Evolutionary conservation across 2,797 vertebrate species (phyloP), one percentile per base, ranked within the genome.

Genomic region (Alectoris magna): DNA sequence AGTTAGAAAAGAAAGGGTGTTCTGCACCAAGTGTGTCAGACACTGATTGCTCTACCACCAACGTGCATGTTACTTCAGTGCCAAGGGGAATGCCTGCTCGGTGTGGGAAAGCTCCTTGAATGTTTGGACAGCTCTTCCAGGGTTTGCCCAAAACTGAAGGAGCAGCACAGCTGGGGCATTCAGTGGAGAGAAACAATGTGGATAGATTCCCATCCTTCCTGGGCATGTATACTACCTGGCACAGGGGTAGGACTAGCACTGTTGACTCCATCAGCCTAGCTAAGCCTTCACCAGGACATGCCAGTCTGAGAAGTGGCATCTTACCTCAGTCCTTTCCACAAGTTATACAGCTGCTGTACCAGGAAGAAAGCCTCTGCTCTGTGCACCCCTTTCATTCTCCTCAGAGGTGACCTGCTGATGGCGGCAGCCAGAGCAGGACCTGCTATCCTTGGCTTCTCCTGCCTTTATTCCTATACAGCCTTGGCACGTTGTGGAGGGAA

Each of bases 401-500:
- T 38, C 12, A 11, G 36, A 66, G 60, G 12, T 68, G 44, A 74
- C 49, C 55, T 71, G 63, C 62, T 87, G 84, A 17, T 84, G 60
- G 43, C 75, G 74, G 55, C 48, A 74, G 15, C 44, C 62, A 24
- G 10, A 13, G 22, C 11, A 80, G 11, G 15, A 60, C 34, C 2
- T 12, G 23, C 9, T 60, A 1, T 27, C 34, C 82, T 55, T 80
- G 75, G 16, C 38, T 79, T 91, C 38, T 80, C 7, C 59, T 72
- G 43, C 51, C 39, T 94, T 94, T 72, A 59, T 91, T 90, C 51
- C 55, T 51, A 31, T 59, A 74, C 53, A 82, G 31, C 51, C 18
- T 78, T 90, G 58, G 34, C 70, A 55, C 3, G 0, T 46, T 55
- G 41, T 85, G 34, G 66, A 62, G 77, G n/a, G 60, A 84, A 86